These are phyloP conservation scores for Calosoma granatense DNA, from an alignment of 1,140 invertebrate species.

Conservation along the genomic window DNA sequence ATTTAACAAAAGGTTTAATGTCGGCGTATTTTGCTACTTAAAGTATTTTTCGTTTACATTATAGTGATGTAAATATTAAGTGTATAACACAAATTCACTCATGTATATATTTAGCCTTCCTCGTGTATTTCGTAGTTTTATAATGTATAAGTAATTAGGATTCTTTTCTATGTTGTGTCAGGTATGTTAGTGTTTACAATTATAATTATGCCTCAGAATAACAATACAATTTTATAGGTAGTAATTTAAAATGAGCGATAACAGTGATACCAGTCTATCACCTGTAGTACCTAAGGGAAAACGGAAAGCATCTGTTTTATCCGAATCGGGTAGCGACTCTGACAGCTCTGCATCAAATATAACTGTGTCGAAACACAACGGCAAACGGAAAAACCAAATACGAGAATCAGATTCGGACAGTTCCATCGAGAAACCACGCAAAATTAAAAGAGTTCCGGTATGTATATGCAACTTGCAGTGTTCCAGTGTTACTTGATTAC, in stretches of 20 bases:
- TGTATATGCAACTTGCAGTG: constrained; percentile 14
- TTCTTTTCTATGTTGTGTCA: not conserved
- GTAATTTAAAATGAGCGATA: constrained; percentile 2
- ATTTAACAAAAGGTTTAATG: constrained; percentile 5
- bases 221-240: not conserved
- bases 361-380: not conserved
- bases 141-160: constrained; percentile 2
- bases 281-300: not conserved
- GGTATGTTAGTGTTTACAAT: not conserved
- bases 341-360: not conserved
- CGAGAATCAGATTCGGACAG: constrained; percentile 21
- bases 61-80: constrained; percentile 3
- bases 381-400: constrained; percentile 2
- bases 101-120: not conserved
- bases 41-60: not conserved
- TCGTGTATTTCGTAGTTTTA: not conserved
- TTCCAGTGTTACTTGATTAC: no score
- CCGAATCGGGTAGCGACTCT: not conserved
- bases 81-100: not conserved
- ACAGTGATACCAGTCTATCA: not conserved
- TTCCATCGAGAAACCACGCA: constrained; percentile 17
- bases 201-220: not conserved
- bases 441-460: constrained; percentile 24
- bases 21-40: constrained; percentile 6
- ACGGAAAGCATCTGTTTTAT: not conserved